Percentiles rank a stretch among this genome's conserved stretches.
These are phyloP conservation scores for Eupeodes corollae DNA, from an alignment of 1,140 invertebrate species.

Conservation along the genomic window DNA sequence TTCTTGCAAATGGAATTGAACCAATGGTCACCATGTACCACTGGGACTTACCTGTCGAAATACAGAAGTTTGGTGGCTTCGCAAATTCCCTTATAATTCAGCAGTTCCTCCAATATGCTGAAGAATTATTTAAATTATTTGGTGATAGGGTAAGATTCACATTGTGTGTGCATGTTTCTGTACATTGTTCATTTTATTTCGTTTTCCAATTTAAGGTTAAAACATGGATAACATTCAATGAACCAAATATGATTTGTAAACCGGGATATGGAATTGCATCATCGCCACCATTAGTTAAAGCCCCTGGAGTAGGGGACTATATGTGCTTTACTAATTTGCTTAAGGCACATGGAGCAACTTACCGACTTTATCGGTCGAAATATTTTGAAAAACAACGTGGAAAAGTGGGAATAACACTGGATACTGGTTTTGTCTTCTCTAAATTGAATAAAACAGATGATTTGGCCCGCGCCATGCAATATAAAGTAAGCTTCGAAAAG, in stretches of 20 bases:
- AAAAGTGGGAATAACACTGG: constrained; percentile 42
- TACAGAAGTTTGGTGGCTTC: constrained; percentile 52
- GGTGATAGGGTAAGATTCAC: constrained; percentile 38
- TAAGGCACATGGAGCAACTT: constrained; percentile 44
- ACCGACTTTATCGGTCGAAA: constrained; percentile 34
- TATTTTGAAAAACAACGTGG: constrained; percentile 32
- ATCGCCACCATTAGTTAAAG: constrained; percentile 34
- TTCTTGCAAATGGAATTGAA: constrained; percentile 42
- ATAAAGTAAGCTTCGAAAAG: constrained; percentile 31
- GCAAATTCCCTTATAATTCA: constrained; percentile 39
- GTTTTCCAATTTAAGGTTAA: neutral
- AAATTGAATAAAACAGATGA: constrained; percentile 31
- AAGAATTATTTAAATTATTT: constrained; percentile 39
- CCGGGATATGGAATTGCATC: constrained; percentile 28
- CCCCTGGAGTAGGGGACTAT: constrained; percentile 39
- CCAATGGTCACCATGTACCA: constrained; percentile 48
- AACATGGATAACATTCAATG: constrained; percentile 38
- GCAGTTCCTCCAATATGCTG: constrained; percentile 45
- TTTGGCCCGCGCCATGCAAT: constrained; percentile 41
- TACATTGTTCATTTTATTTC: constrained; percentile 36
- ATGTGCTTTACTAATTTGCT: constrained; percentile 42
- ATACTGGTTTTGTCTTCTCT: constrained; percentile 41
- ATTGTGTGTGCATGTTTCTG: constrained; percentile 39
- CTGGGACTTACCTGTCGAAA: constrained; percentile 45
- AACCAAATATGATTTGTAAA: constrained; percentile 33